Percentiles rank a stretch among this genome's conserved stretches.
Conservation (phyloP, 1,140 invertebrate genomes). For the Drosophila sproati region DNA sequence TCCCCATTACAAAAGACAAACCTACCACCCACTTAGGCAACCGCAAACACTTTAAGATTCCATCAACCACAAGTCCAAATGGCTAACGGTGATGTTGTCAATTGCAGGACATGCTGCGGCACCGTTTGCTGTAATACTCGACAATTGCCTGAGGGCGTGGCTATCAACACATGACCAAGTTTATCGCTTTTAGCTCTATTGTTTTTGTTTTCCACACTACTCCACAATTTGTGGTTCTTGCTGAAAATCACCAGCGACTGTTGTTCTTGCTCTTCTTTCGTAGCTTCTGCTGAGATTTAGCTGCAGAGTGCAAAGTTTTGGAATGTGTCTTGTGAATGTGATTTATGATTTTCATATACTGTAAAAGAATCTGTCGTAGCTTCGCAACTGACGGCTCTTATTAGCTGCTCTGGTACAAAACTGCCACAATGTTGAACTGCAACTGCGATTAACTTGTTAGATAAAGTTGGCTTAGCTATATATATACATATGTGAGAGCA, state of each 20-base stretch:
- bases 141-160: conserved; percentile 35
- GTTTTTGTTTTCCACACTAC: conserved; percentile 28
- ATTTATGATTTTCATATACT: conserved; percentile 69
- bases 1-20: conserved; percentile 6
- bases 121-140: conserved; percentile 38
- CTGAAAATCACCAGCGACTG: conserved; percentile 27
- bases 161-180: conserved; percentile 66
- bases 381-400: conserved; percentile 53
- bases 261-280: conserved; percentile 3
- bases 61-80: conserved; percentile 37
- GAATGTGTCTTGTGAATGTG: conserved; percentile 44
- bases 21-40: conserved; percentile 14
- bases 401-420: conserved; percentile 61
- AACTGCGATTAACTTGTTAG: conserved; percentile 72
- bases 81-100: conserved; percentile 30
- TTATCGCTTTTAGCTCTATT: conserved; percentile 34
- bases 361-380: conserved; percentile 15
- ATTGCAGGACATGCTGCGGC: conserved; percentile 41
- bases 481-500: neutral
- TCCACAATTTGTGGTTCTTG: conserved; percentile 53
- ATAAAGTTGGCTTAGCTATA: conserved; percentile 38
- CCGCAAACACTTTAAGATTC: conserved; percentile 55
- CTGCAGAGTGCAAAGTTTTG: conserved; percentile 39
- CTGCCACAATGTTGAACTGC: conserved; percentile 65
- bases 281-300: conserved; percentile 3